A percentile compares a stretch with the other conserved stretches of the same genome.
phyloP scores from a whole-genome alignment of 2,888 invertebrate genomes.

The Watsonalla binaria region DNA sequence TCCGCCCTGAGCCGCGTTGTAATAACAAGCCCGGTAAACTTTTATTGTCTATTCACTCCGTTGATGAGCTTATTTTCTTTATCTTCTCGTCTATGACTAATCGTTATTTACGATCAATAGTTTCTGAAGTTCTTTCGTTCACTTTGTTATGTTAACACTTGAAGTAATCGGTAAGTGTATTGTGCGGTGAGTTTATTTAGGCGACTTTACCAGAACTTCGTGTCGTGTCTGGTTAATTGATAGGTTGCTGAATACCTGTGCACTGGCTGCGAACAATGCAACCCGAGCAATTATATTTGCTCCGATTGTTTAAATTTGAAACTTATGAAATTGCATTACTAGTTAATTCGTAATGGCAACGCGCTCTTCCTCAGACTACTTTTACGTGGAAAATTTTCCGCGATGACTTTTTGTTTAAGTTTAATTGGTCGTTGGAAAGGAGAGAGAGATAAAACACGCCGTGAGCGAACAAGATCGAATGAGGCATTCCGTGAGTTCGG shows the following conservation, averaged over 20 bases:
- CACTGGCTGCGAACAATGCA: constrained; percentile 69
- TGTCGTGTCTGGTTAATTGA: constrained; percentile 50
- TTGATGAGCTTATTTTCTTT: constrained; percentile 70
- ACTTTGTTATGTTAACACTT: constrained; percentile 62
- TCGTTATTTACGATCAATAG: constrained; percentile 49
- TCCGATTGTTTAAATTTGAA: constrained; percentile 73
- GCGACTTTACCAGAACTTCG: constrained; percentile 52
- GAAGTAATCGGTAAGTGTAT: constrained; percentile 35
- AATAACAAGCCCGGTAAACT: constrained; percentile 61
- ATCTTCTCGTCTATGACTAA: constrained; percentile 59
- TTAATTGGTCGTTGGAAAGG: constrained; percentile 66
- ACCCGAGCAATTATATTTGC: constrained; percentile 63
- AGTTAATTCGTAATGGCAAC: constrained; percentile 47
- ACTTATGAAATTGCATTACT: constrained; percentile 67
- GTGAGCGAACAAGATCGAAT: constrained; percentile 55
- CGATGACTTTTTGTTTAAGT: constrained; percentile 55
- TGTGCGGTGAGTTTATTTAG: constrained; percentile 61
- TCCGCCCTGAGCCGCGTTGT: constrained; percentile 43
- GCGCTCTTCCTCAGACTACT: constrained; percentile 37
- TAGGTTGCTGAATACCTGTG: constrained; percentile 70
- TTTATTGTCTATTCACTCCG: constrained; percentile 67
- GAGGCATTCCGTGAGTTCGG: constrained; percentile 69
- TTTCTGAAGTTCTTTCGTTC: constrained; percentile 29
- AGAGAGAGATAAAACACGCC: constrained; percentile 64
- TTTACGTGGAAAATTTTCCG: constrained; percentile 64